These are phyloP conservation scores for Austrolebias charrua DNA, from an alignment of 2,797 vertebrate genomes.

Conservation along the genomic window DNA sequence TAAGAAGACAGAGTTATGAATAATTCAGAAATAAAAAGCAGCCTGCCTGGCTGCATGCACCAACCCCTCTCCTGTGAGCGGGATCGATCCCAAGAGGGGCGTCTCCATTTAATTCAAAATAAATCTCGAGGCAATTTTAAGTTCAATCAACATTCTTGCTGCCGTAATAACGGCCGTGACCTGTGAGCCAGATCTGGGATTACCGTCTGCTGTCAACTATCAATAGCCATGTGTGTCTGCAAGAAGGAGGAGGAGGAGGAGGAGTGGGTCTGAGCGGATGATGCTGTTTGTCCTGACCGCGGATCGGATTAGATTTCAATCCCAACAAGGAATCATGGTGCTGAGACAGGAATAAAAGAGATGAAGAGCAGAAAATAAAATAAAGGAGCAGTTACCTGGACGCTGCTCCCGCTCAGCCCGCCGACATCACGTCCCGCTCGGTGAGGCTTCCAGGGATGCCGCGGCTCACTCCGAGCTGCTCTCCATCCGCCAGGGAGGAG, in stretches of 20 bases:
- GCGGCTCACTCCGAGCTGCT: slow-evolving; percentile 37
- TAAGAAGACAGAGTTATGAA: slow-evolving; percentile 60
- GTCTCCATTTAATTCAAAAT: slow-evolving; percentile 57
- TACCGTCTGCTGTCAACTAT: slow-evolving; percentile 74
- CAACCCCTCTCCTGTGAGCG: slow-evolving; percentile 22
- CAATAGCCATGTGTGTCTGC: slow-evolving; percentile 65
- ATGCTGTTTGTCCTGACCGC: slow-evolving; percentile 64
- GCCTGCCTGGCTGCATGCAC: slow-evolving; percentile 61
- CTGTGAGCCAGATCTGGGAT: slow-evolving; percentile 62
- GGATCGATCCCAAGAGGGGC: slow-evolving; percentile 35
- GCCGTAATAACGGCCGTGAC: slow-evolving; percentile 36
- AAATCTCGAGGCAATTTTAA: slow-evolving; percentile 62
- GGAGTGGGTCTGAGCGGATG: slow-evolving; percentile 23
- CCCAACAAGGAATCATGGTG: slow-evolving; percentile 1
- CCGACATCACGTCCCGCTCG: slow-evolving; percentile 43
- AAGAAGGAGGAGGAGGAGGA: slow-evolving; percentile 1
- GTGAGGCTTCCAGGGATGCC: slow-evolving; percentile 40
- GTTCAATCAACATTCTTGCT: slow-evolving; percentile 70
- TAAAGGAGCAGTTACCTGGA: slow-evolving; percentile 62
- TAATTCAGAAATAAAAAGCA: slow-evolving; percentile 78
- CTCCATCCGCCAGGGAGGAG: slow-evolving; percentile 49
- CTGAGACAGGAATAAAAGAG: neutral
- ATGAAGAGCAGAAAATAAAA: too few relatives aligned
- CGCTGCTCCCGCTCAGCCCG: slow-evolving; percentile 38
- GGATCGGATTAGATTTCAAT: slow-evolving; percentile 42